Percentiles rank a stretch among this genome's conserved stretches.
Evolutionary conservation across 2,113 vertebrate genomes (phyloP).

Genomic region (Sciurus niger): DNA sequence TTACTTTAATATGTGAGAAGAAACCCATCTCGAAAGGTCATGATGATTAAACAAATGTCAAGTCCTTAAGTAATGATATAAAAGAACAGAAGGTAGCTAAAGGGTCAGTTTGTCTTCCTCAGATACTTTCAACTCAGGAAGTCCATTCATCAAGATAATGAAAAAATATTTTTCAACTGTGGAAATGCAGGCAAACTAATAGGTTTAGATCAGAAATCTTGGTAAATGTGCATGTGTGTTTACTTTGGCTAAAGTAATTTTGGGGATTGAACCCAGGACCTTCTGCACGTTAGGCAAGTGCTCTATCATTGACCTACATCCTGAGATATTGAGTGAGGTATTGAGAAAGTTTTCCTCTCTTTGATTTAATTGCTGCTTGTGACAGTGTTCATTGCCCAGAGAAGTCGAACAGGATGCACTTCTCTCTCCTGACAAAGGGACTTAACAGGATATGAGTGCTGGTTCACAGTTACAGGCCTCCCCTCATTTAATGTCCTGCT

Average conservation of each 20-base stretch:
- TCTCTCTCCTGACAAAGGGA: neutral
- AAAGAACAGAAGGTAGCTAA: neutral
- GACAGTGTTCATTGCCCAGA: neutral
- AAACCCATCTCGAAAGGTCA: neutral
- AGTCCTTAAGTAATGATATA: neutral
- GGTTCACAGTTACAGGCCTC: too few relatives aligned
- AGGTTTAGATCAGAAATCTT: neutral
- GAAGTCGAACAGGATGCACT: too few relatives aligned
- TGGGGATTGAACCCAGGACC: too few relatives aligned
- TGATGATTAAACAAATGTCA: neutral
- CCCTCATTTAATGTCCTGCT: too few relatives aligned
- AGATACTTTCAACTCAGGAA: neutral
- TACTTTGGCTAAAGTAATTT: too few relatives aligned
- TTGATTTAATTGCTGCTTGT: neutral
- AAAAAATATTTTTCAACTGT: neutral
- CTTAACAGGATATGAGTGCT: too few relatives aligned
- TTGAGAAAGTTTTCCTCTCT: neutral
- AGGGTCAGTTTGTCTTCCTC: neutral
- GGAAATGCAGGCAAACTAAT: neutral
- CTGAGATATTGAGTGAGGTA: neutral
- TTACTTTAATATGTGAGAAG: too few relatives aligned
- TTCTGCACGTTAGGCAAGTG: too few relatives aligned
- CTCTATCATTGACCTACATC: too few relatives aligned
- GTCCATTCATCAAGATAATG: neutral
- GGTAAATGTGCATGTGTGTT: too few relatives aligned